Conservation (phyloP, 2,113 vertebrate species). For the Eclectus roratus region DNA sequence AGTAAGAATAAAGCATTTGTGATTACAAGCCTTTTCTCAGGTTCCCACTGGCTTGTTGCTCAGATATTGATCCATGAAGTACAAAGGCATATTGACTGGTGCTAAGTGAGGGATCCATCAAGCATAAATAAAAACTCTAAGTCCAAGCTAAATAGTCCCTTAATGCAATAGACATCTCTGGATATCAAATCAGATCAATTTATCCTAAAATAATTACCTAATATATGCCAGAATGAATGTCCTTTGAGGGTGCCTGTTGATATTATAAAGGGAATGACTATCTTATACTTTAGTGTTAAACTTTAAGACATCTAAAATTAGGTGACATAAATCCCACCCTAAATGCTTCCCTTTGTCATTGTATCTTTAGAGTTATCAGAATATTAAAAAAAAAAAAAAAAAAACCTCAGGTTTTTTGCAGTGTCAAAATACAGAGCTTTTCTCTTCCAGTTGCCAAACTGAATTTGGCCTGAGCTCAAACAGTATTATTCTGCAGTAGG, state of each 20-base stretch:
- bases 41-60: neutral
- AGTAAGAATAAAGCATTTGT: neutral
- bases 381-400: neutral
- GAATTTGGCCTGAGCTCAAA: neutral
- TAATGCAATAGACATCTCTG: neutral
- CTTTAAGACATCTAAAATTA: neutral
- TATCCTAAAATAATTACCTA: neutral
- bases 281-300: neutral
- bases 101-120: neutral
- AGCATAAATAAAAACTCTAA: neutral
- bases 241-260: neutral
- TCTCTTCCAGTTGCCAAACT: neutral
- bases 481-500: neutral
- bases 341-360: neutral
- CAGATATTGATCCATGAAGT: neutral
- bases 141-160: neutral
- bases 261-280: accelerated
- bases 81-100: neutral
- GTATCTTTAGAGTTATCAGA: neutral
- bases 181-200: neutral
- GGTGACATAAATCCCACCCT: neutral
- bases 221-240: neutral
- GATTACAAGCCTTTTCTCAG: neutral
- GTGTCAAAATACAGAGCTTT: neutral
- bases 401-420: neutral